Conservation (phyloP, 2,113 vertebrate genomes). For the Erinaceus europaeus region DNA sequence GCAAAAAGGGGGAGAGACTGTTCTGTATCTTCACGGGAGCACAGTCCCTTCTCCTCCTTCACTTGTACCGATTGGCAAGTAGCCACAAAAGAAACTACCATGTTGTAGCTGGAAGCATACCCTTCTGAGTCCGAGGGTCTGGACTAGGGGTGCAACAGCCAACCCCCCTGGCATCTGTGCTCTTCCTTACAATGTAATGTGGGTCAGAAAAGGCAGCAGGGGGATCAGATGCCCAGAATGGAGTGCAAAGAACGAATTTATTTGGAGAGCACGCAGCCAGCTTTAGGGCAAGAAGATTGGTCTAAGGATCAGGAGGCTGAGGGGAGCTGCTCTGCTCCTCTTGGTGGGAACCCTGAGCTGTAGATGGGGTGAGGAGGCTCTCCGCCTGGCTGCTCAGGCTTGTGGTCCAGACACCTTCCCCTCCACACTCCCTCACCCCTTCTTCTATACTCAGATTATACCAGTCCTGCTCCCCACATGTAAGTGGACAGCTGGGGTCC, state of each 20-base stretch:
- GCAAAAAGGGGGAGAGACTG: not conserved
- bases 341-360: not conserved
- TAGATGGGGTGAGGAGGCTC: not conserved
- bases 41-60: not conserved
- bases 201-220: too few species aligned
- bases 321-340: not conserved
- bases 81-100: too few species aligned
- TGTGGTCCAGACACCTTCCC: fast-evolving
- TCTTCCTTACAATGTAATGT: too few species aligned
- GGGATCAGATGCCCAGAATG: too few species aligned
- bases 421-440: not conserved
- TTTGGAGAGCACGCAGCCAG: too few species aligned
- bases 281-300: too few species aligned
- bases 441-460: not conserved
- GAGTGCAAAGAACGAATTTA: too few species aligned
- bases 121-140: too few species aligned
- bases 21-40: not conserved
- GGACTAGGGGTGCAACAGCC: too few species aligned
- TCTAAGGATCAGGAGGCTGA: not conserved
- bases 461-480: not conserved
- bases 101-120: too few species aligned
- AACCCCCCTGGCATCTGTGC: too few species aligned
- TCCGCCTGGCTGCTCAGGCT: not conserved
- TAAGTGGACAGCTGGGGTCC: not conserved
- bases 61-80: too few species aligned